Conservation (phyloP, 1,140 invertebrate genomes). For the Drosophila ironensis region DNA sequence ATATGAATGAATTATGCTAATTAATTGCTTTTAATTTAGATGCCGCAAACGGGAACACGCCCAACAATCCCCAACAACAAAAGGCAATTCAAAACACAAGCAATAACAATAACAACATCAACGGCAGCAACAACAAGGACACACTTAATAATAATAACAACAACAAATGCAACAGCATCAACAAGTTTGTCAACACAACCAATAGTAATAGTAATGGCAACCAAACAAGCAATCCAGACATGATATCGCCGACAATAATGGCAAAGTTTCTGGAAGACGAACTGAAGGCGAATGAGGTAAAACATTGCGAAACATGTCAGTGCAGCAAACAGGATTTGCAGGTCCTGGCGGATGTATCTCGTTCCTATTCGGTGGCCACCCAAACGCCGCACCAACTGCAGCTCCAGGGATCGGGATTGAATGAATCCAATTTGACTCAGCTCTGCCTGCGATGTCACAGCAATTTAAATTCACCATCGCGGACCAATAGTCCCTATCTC, state of each 20-base stretch:
- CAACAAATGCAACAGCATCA: constrained; percentile 27
- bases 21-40: constrained; percentile 11
- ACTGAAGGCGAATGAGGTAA: constrained; percentile 88
- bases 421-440: constrained; percentile 82
- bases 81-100: constrained; percentile 34
- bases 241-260: constrained; percentile 95
- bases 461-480: constrained; percentile 80
- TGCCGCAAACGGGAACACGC: constrained; percentile 37
- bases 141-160: constrained; percentile 28
- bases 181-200: constrained; percentile 30
- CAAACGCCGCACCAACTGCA: constrained; percentile 83
- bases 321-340: constrained; percentile 86
- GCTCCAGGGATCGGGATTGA: constrained; percentile 7
- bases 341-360: constrained; percentile 84
- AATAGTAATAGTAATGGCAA: constrained; percentile 78
- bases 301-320: constrained; percentile 91
- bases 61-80: constrained; percentile 32
- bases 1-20: too few species aligned
- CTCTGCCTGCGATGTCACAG: constrained; percentile 84
- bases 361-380: constrained; percentile 84
- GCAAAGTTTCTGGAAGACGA: constrained; percentile 95
- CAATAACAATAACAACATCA: constrained; percentile 36
- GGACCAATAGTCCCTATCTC: constrained; percentile 80
- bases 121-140: constrained; percentile 51
- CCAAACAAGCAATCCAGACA: constrained; percentile 85